Percentiles rank a stretch among this genome's conserved stretches.
Conservation (phyloP, 1,140 invertebrate genomes). For the Reticulitermes speratus region DNA sequence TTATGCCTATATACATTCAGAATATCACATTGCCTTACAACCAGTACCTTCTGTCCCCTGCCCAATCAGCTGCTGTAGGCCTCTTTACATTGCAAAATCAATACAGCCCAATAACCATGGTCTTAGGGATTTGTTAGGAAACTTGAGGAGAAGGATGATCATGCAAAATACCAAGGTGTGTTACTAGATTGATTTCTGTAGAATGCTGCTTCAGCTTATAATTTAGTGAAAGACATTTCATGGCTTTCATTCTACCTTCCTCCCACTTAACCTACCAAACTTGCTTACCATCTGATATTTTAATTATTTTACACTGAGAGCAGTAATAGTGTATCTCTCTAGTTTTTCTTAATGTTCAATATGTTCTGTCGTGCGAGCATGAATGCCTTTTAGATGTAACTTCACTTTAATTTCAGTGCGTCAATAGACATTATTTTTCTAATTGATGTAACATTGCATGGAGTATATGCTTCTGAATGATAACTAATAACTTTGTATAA, state of each 20-base stretch:
- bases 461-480: slow-evolving; percentile 4
- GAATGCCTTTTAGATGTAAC: not conserved
- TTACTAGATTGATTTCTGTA: not conserved
- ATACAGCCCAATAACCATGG: not conserved
- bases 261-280: not conserved
- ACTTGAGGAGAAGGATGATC: not conserved
- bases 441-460: slow-evolving; percentile 2
- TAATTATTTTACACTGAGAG: not conserved
- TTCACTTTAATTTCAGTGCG: not conserved
- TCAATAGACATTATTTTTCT: not conserved
- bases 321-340: not conserved
- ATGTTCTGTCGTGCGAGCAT: slow-evolving; percentile 6
- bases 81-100: not conserved
- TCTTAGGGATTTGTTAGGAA: not conserved
- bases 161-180: not conserved
- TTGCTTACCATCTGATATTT: slow-evolving; percentile 16
- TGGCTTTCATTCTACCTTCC: not conserved
- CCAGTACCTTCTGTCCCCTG: too few species aligned
- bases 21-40: too few species aligned
- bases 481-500: not conserved
- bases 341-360: not conserved
- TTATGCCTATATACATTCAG: too few species aligned
- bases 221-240: not conserved
- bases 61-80: too few species aligned
- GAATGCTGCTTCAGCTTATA: not conserved